Evolutionary conservation across 2,888 invertebrate genomes (phyloP), one percentile per base, ranked within the genome.

Genomic region (Linnaemya vulpina): DNA sequence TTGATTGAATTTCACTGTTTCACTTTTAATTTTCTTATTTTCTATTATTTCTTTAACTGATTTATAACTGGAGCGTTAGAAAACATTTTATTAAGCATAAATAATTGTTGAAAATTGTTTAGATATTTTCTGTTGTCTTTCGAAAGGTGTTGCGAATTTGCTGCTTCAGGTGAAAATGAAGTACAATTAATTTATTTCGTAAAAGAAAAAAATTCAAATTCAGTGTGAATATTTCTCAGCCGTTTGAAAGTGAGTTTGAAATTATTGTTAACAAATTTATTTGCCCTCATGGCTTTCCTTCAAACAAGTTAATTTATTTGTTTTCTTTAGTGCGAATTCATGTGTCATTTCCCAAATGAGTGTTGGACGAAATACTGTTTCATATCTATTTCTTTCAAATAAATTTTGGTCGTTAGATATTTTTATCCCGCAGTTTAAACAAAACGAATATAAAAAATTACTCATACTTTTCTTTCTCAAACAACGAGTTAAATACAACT

Each of bases 261-360:
- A 17, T 63, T 70, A 11, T 35, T 58, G 53, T 5, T 30, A 17
- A n/a, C 1, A 51, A 51, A 40, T 43, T 22, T 53, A 40, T 53
- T 70, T 70, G 4, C 20, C 17, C 38, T n/a, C n/a, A n/a, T n/a
- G 40, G 49, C 51, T 35, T 40, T 67, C 5, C 30, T 30, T 25
- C 55, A 70, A 22, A 40, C 17, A 65, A 15, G 9, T 38, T 25
- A 8, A 55, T 22, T 9, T 58, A 58, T 63, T 0, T 63, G 7
- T 65, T 55, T 55, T 40, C 22, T 25, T 38, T 46, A 35, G n/a
- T 60, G 38, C 62, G 58, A 62, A 81, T 74, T 81, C 73, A 74
- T 58, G 74, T 74, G 60, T 71, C 76, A 58, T 71, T 77, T 71
- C 65, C 82, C 65, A 83, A 77, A 73, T 65, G 71, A 71, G 62